Conservation (phyloP, 2,888 invertebrate genomes). For the Pseudococcus jackbeardsleyi region DNA sequence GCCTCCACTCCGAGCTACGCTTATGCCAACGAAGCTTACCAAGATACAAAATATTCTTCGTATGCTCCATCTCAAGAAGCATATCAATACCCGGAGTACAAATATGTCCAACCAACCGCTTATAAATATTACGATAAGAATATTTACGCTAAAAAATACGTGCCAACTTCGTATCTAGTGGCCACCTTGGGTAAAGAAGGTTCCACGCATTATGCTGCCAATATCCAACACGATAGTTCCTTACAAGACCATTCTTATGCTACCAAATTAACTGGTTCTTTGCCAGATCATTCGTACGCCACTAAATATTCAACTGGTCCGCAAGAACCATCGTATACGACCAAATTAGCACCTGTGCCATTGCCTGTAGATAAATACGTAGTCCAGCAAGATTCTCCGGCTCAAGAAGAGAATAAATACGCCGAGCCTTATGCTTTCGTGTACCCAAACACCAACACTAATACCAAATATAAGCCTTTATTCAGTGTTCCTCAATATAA, state of each 20-base stretch:
- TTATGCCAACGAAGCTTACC: constrained; percentile 37
- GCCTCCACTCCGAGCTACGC: constrained; percentile 43
- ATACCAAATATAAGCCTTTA: constrained; percentile 55
- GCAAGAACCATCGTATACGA: constrained; percentile 43
- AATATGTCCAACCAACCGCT: constrained; percentile 33
- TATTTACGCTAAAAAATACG: constrained; percentile 57
- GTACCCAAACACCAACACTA: constrained; percentile 24
- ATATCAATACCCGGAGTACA: constrained; percentile 34
- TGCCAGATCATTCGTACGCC: constrained; percentile 2
- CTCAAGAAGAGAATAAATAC: constrained; percentile 32
- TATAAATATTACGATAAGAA: constrained; percentile 60
- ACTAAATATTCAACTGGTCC: not conserved
- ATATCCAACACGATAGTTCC: constrained; percentile 51
- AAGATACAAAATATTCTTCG: constrained; percentile 57
- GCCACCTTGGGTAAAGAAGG: constrained; percentile 56
- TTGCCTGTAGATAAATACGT: constrained; percentile 61
- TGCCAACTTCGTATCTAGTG: constrained; percentile 56
- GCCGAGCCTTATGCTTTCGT: constrained; percentile 44
- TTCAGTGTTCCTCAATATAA: constrained; percentile 52
- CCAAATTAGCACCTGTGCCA: constrained; percentile 28
- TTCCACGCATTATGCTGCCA: constrained; percentile 50
- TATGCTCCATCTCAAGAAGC: constrained; percentile 25
- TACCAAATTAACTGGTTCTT: not conserved
- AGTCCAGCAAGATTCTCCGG: constrained; percentile 15
- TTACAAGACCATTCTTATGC: not conserved